Evolutionary conservation across 92 coral and sea anemone genomes (phyloP).

Genomic region (Hydrozoanthus gracilis): DNA sequence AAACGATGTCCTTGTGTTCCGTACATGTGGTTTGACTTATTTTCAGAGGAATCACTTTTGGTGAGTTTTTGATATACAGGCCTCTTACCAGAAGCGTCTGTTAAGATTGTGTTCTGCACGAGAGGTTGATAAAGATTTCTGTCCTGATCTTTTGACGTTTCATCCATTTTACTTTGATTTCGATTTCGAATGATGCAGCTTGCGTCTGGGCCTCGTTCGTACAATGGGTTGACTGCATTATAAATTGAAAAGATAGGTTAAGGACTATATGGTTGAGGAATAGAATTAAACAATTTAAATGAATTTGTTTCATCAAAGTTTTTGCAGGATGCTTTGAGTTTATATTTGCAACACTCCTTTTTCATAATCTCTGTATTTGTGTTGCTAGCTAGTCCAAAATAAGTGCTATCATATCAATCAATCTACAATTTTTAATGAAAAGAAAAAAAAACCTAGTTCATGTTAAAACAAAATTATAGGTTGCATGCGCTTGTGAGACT

Average conservation of each 20-base stretch:
- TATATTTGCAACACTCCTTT: too few relatives aligned
- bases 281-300: too few relatives aligned
- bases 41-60: neutral
- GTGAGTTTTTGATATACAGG: constrained; percentile 22
- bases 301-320: too few relatives aligned
- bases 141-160: neutral
- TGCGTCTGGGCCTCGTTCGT: constrained; percentile 17
- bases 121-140: constrained; percentile 27
- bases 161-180: neutral
- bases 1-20: neutral
- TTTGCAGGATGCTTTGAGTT: too few relatives aligned
- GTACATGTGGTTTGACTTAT: neutral
- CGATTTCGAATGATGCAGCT: neutral
- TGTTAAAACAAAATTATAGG: too few relatives aligned
- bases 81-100: constrained; percentile 4
- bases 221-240: constrained; percentile 2
- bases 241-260: neutral
- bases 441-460: too few relatives aligned
- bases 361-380: too few relatives aligned
- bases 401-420: too few relatives aligned
- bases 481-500: too few relatives aligned
- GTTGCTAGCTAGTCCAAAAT: too few relatives aligned
- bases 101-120: constrained; percentile 25
- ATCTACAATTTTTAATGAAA: too few relatives aligned
- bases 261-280: too few relatives aligned